Conservation (phyloP, 2,113 vertebrate genomes). For the Pipra filicauda region DNA sequence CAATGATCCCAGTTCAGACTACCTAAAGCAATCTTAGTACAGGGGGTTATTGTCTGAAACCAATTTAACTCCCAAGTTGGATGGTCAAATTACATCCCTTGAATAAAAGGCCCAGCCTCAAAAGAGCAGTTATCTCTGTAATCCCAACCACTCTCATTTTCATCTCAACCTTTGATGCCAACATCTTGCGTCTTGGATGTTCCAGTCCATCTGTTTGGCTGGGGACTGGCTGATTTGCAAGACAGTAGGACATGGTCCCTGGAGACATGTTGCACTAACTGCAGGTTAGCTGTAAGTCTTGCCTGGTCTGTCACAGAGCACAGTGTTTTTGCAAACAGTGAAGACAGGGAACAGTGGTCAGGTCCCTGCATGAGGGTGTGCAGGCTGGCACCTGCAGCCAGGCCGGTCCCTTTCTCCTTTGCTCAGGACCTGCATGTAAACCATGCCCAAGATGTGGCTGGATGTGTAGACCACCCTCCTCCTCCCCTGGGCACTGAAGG, state of each 20-base stretch:
- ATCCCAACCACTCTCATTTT: slow-evolving; percentile 13
- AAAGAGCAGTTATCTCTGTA: background rate
- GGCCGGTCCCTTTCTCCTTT: background rate
- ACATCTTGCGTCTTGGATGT: background rate
- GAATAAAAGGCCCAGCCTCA: background rate
- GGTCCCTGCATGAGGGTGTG: background rate
- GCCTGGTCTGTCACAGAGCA: background rate
- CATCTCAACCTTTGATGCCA: background rate
- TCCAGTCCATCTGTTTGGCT: background rate
- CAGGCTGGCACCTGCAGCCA: background rate
- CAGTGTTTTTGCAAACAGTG: background rate
- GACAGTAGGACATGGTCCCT: background rate
- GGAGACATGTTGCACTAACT: background rate
- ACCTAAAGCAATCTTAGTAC: background rate
- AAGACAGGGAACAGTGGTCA: background rate
- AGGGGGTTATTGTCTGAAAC: background rate
- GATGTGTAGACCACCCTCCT: background rate
- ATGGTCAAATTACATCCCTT: slow-evolving; percentile 12
- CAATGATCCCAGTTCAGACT: background rate
- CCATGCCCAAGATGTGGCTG: background rate
- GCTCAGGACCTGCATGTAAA: background rate
- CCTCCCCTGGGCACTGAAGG: background rate
- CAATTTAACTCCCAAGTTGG: background rate
- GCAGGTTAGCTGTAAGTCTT: background rate
- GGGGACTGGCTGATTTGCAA: background rate